phyloP scores from a whole-genome alignment of 2,113 vertebrate species.

The Tympanuchus pallidicinctus region DNA sequence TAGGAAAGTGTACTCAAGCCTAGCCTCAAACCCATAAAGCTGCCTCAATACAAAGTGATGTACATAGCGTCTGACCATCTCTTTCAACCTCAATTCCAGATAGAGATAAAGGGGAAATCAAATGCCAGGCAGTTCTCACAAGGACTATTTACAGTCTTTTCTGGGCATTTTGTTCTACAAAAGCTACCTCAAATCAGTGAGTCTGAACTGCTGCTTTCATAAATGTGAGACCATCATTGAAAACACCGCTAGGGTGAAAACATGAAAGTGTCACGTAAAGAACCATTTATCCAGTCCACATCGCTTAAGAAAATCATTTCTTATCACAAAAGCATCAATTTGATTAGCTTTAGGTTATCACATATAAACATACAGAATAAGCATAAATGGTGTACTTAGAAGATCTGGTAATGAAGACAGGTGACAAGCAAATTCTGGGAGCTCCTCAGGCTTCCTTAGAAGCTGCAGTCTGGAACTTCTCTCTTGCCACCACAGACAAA shows the following conservation, averaged over 20 bases:
- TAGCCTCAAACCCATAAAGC: neutral
- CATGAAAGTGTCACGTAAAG: neutral
- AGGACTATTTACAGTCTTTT: neutral
- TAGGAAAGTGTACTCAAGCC: neutral
- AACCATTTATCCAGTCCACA: neutral
- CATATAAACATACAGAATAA: neutral
- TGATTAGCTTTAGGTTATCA: neutral
- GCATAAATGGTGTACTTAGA: neutral
- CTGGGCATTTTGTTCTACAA: neutral
- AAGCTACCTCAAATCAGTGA: neutral
- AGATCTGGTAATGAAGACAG: neutral
- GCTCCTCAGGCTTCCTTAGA: neutral
- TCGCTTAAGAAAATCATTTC: neutral
- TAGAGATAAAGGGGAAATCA: neutral
- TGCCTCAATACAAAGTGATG: neutral
- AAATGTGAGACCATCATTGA: neutral
- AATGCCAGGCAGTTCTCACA: neutral
- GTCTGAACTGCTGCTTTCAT: neutral
- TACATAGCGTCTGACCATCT: neutral
- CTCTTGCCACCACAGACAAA: fast-evolving
- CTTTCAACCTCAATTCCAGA: neutral
- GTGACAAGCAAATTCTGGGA: neutral
- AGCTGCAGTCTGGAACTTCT: fast-evolving
- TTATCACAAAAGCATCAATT: neutral
- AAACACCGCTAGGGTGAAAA: neutral